These are phyloP conservation scores for Agriotes lineatus DNA, from an alignment of 2,888 invertebrate genomes.

Conservation along the genomic window DNA sequence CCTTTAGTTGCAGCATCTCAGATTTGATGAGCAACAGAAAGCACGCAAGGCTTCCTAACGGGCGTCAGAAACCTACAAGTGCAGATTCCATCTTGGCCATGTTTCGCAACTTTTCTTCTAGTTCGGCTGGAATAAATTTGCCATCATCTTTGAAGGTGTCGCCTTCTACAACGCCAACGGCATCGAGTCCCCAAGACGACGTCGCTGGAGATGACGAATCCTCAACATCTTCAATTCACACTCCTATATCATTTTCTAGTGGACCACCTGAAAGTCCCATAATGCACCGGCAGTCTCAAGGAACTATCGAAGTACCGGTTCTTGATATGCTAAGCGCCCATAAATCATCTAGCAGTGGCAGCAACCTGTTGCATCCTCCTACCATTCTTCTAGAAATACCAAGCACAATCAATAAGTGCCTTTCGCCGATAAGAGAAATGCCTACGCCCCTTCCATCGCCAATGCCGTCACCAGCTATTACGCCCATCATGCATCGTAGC, in stretches of 20 bases:
- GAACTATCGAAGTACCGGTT: conserved; percentile 73
- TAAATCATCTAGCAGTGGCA: conserved; percentile 70
- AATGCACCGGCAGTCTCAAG: conserved; percentile 58
- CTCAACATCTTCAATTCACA: conserved; percentile 75
- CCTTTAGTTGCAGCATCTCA: conserved; percentile 70
- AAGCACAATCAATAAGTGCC: conserved; percentile 79
- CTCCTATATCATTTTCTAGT: conserved; percentile 72
- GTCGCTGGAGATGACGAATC: conserved; percentile 78
- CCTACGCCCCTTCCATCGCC: conserved; percentile 83
- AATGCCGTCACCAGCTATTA: conserved; percentile 77
- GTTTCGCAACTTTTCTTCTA: conserved; percentile 80
- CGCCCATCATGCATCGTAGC: conserved; percentile 72
- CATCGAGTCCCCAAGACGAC: conserved; percentile 82
- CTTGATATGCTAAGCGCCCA: conserved; percentile 78
- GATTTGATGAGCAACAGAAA: conserved; percentile 61
- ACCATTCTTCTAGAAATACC: conserved; percentile 84
- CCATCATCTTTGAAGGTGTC: conserved; percentile 75
- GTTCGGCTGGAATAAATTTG: conserved; percentile 71
- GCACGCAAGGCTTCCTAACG: conserved; percentile 59
- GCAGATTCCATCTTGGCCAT: conserved; percentile 85
- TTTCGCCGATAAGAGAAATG: conserved; percentile 83
- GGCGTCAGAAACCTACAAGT: conserved; percentile 77
- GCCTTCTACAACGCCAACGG: conserved; percentile 79
- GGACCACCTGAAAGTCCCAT: conserved; percentile 75
- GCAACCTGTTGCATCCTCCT: conserved; percentile 78